Evolutionary conservation across 2,888 invertebrate genomes (phyloP).

Genomic region (Rhaphigaster nebulosa): DNA sequence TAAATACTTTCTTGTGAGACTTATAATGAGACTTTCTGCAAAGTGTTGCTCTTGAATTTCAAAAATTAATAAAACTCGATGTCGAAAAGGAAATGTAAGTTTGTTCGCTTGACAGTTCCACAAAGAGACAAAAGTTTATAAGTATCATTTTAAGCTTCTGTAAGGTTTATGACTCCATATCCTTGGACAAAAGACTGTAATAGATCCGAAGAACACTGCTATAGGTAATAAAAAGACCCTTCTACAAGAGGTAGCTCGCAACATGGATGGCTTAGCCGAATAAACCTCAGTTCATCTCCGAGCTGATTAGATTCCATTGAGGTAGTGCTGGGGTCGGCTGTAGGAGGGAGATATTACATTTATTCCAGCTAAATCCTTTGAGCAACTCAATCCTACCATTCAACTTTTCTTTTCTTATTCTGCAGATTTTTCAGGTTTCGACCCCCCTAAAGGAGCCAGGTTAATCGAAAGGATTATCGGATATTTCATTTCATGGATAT

Average conservation of each 20-base stretch:
- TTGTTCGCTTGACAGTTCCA: too few species aligned
- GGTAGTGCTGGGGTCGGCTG: background rate
- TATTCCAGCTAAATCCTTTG: slow-evolving; percentile 6
- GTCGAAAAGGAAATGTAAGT: too few species aligned
- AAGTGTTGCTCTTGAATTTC: too few species aligned
- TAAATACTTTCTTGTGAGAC: too few species aligned
- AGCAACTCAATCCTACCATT: slow-evolving; percentile 14
- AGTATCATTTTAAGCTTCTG: background rate
- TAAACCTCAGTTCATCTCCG: background rate
- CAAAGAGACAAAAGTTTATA: background rate
- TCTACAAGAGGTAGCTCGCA: background rate
- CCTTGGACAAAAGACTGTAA: background rate
- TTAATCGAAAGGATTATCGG: background rate
- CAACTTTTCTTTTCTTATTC: background rate
- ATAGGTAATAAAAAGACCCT: background rate
- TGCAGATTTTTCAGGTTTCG: background rate
- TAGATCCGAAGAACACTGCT: background rate
- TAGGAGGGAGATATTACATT: background rate
- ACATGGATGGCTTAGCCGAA: background rate
- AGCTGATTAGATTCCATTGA: slow-evolving; percentile 15
- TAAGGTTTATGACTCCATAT: background rate
- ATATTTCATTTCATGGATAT: background rate
- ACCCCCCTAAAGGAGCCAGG: background rate
- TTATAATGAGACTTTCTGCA: too few species aligned
- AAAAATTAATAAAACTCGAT: too few species aligned